Evolutionary conservation across 2,797 vertebrate species (phyloP).

Genomic region (Zalophus californianus): DNA sequence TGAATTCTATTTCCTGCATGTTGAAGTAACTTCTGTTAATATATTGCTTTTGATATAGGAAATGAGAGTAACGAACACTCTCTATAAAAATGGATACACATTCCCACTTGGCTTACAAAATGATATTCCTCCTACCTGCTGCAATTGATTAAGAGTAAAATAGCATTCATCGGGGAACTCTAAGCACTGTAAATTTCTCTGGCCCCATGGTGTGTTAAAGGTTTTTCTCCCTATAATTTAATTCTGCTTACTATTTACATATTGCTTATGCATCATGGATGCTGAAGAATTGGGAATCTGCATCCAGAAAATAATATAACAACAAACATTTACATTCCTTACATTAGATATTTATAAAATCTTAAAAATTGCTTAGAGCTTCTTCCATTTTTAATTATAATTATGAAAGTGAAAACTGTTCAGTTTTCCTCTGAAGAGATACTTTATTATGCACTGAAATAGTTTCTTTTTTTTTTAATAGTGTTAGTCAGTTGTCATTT

Average conservation of each 20-base stretch:
- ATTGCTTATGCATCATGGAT: constrained; percentile 71
- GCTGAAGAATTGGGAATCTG: constrained; percentile 68
- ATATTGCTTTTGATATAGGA: constrained; percentile 55
- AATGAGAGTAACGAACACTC: constrained; percentile 49
- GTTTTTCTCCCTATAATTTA: constrained; percentile 82
- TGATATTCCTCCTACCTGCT: constrained; percentile 50
- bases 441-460: constrained; percentile 1
- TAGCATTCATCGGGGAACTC: constrained; percentile 72
- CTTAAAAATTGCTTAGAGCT: constrained; percentile 30
- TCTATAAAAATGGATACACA: constrained; percentile 38
- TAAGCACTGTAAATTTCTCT: constrained; percentile 70
- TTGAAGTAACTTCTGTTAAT: constrained; percentile 57
- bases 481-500: constrained; percentile 41
- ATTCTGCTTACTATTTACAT: constrained; percentile 83
- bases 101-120: constrained; percentile 56
- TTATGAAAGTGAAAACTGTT: constrained; percentile 49
- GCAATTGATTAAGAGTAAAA: constrained; percentile 74
- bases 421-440: constrained; percentile 59
- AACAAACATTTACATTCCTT: constrained; percentile 54
- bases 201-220: constrained; percentile 70
- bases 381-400: constrained; percentile 73
- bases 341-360: constrained; percentile 71
- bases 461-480: neutral
- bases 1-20: constrained; percentile 35
- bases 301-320: constrained; percentile 74